Evolutionary conservation across 2,888 invertebrate genomes (phyloP), one percentile per base, ranked within the genome.

Genomic region (Phania funesta): DNA sequence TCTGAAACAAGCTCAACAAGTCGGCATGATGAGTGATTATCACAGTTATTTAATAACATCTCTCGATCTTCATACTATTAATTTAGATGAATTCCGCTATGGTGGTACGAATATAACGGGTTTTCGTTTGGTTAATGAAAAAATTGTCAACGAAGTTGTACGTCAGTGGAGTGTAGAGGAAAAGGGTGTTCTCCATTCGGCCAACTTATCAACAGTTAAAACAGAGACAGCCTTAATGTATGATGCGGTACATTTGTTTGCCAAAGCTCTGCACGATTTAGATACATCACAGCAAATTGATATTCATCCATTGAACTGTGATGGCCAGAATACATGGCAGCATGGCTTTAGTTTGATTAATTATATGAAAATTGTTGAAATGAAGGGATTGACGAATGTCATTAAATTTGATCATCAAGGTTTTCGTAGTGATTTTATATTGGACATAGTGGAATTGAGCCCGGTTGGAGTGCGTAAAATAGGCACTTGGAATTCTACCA

Each of bases 11-110:
- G 98, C 98, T 9, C 97, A 98, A 91, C 97, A 98, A 92, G 96
- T 98, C 85, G 98, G 98, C 84, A 97, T 98, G 96, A 97, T 98
- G 96, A 97, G 97, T 84, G 97, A 97, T 89, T 96, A 97, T 89
- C 97, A 98, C 91, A 97, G 97, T 91, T 98, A 97, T 90, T 93
- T 98, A 86, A 95, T 98, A 85, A 98, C 98, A 0, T 97, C 97
- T 3, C 91, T 98, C 92, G 98, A 98, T 91, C 92, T 98, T 83
- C 96, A 98, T 87, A 97, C 96, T 71, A 95, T 99, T 38, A 96
- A 98, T 91, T 92, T 98, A 87, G 97, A 97, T 88, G 97, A 97
- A 90, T 98, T 98, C 91, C 96, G 96, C 90, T 97, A 98, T 90
- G 97, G 97, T 8, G 98, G 98, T 35, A 98, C 98, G 26, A 98